Conservation (phyloP, 2,797 vertebrate species). For the Sus cebifrons region DNA sequence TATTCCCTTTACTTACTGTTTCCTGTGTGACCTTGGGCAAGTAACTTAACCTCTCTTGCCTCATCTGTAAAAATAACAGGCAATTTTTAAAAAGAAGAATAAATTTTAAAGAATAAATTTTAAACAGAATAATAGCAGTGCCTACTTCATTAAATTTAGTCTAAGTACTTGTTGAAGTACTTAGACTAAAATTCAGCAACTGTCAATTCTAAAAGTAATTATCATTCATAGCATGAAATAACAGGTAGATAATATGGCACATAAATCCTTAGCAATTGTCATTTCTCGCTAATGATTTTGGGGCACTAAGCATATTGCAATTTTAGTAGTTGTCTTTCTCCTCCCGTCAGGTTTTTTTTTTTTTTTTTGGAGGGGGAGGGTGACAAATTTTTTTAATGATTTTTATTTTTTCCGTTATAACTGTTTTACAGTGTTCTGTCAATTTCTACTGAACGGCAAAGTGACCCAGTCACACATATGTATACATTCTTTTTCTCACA, state of each 20-base stretch:
- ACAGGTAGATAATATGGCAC: not conserved
- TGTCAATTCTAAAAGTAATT: conserved; percentile 23
- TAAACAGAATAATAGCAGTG: not conserved
- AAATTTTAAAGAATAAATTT: too few relatives aligned
- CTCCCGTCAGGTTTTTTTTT: not conserved
- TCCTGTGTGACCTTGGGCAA: not conserved
- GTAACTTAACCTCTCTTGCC: conserved; percentile 42
- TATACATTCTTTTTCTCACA: too few relatives aligned
- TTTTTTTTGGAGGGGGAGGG: too few relatives aligned
- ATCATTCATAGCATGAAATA: conserved; percentile 58
- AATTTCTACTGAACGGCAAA: too few relatives aligned
- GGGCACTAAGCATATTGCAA: not conserved
- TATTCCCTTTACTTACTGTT: conserved; percentile 19
- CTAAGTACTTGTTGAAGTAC: conserved; percentile 1
- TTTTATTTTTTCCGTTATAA: too few relatives aligned
- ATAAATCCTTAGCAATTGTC: not conserved
- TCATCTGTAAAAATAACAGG: conserved; percentile 36
- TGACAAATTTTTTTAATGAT: too few relatives aligned
- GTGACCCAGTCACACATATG: too few relatives aligned
- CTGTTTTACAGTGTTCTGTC: too few relatives aligned
- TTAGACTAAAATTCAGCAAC: conserved; percentile 23
- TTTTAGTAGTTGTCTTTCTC: conserved; percentile 40
- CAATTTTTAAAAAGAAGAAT: too few relatives aligned
- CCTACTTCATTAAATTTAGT: not conserved
- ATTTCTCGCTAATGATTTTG: conserved; percentile 16